A percentile compares a stretch with the other conserved stretches of the same genome.
Conservation (phyloP, 2,797 vertebrate genomes). For the Sarcophilus harrisii region DNA sequence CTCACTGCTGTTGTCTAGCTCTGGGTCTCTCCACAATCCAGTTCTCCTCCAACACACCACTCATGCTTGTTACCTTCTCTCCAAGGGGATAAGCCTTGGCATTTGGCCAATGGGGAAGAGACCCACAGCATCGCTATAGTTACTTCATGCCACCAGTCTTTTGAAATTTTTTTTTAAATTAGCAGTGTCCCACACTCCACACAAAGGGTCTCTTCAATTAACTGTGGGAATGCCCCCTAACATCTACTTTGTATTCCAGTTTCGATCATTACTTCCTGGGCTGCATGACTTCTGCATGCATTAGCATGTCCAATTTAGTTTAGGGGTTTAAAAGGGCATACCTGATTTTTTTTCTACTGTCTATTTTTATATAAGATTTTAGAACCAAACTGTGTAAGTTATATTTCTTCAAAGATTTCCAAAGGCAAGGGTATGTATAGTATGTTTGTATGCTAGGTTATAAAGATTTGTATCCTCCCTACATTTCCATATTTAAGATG, state of each 20-base stretch:
- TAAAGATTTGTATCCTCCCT: background rate
- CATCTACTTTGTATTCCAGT: background rate
- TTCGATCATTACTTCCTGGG: background rate
- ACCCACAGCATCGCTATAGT: background rate
- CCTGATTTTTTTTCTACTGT: background rate
- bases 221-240: background rate
- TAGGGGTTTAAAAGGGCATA: background rate
- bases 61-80: background rate
- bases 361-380: background rate
- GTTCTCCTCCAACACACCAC: background rate
- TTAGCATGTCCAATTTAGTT: background rate
- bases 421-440: background rate
- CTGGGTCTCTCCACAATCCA: background rate
- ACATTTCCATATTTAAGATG: background rate
- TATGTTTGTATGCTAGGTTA: background rate
- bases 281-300: background rate
- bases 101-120: background rate
- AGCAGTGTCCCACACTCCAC: background rate
- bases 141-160: background rate
- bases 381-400: background rate
- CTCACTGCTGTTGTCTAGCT: background rate
- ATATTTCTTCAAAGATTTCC: background rate
- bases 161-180: background rate
- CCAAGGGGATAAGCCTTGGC: background rate
- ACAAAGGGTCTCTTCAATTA: background rate